phyloP scores from a whole-genome alignment of 2,797 vertebrate species.

The Macroramphosus scolopax region DNA sequence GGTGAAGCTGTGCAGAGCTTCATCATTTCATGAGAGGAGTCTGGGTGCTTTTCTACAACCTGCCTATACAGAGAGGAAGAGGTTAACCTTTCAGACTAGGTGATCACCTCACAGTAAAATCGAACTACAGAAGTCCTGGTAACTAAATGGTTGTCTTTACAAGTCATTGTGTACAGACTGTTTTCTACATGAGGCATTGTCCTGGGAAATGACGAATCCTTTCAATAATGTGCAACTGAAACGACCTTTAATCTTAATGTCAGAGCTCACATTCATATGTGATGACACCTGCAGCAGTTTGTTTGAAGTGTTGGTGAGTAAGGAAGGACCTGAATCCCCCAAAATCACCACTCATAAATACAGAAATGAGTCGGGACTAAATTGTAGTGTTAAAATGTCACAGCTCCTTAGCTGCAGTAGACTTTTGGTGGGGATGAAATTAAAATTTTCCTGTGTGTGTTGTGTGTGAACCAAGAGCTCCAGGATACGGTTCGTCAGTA shows the following conservation, averaged over 20 bases:
- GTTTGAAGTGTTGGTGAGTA: neutral
- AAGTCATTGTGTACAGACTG: no score
- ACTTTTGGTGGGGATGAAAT: constrained; percentile 83
- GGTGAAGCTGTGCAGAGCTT: constrained; percentile 28
- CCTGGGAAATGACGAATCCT: no score
- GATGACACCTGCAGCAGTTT: neutral
- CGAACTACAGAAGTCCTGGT: neutral
- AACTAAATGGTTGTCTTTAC: no score
- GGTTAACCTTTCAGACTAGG: constrained; percentile 72
- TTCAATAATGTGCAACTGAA: no score
- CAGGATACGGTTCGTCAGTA: constrained; percentile 55
- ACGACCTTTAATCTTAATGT: no score
- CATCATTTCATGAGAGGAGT: constrained; percentile 79
- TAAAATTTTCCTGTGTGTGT: constrained; percentile 42
- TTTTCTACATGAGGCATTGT: no score
- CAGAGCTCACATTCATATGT: neutral
- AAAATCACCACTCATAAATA: no score
- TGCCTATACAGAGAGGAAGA: constrained; percentile 75
- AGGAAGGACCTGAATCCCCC: no score
- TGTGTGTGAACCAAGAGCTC: constrained; percentile 69
- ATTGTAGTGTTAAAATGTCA: neutral
- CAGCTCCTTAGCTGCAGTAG: constrained; percentile 64
- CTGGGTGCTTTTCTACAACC: constrained; percentile 79
- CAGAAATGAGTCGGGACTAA: neutral
- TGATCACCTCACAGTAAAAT: neutral